Evolutionary conservation across 1,140 invertebrate species (phyloP).

Genomic region (Drosophila watanabei): DNA sequence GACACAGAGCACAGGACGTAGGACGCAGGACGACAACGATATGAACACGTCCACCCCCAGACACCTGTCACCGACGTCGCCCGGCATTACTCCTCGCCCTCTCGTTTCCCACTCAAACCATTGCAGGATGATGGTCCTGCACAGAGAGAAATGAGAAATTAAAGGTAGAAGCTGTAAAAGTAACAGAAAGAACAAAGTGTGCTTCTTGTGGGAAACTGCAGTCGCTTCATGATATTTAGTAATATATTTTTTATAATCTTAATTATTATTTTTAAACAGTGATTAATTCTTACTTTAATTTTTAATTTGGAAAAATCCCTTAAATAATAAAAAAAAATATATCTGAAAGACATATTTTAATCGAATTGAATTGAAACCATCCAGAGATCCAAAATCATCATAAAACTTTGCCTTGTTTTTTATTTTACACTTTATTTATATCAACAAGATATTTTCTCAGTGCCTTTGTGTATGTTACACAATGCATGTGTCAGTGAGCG

Average conservation of each 20-base stretch:
- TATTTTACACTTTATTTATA: neutral
- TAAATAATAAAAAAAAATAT: neutral
- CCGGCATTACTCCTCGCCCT: constrained; percentile 47
- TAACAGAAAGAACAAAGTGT: too few species aligned
- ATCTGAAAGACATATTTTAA: neutral
- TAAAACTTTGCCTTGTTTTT: neutral
- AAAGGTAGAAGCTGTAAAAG: neutral
- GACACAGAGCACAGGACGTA: constrained; percentile 8
- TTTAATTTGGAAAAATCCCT: too few species aligned
- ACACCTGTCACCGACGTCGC: constrained; percentile 75
- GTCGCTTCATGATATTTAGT: too few species aligned
- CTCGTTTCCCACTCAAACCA: neutral
- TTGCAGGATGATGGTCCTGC: constrained; percentile 51
- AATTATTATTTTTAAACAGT: too few species aligned
- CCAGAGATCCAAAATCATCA: neutral
- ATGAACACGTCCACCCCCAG: constrained; percentile 63
- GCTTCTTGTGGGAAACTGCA: too few species aligned
- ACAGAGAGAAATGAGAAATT: neutral
- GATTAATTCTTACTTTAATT: too few species aligned
- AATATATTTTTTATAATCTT: too few species aligned
- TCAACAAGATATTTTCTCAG: neutral
- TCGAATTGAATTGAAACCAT: neutral
- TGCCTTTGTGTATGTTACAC: constrained; percentile 25
- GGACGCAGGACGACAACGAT: constrained; percentile 54
- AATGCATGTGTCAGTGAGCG: constrained; percentile 31